phyloP scores from a whole-genome alignment of 2,888 invertebrate species.

The Apantesis nais region DNA sequence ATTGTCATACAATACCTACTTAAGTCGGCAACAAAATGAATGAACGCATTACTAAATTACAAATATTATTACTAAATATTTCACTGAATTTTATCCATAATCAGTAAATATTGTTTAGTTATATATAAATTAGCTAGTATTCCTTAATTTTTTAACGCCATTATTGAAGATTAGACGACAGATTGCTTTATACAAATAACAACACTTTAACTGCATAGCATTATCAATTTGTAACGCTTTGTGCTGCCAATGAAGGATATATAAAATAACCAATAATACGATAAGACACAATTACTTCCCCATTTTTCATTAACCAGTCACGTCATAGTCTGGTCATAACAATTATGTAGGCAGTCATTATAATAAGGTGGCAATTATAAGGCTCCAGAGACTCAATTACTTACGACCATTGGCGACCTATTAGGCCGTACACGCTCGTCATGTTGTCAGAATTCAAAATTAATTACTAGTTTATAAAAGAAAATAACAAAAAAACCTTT shows the following conservation, averaged over 20 bases:
- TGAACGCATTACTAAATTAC: not conserved
- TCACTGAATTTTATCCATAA: no score
- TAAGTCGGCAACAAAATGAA: not conserved
- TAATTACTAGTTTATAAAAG: conserved; percentile 3
- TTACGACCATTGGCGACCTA: conserved; percentile 60
- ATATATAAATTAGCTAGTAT: no score
- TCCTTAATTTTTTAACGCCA: not conserved
- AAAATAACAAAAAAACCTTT: not conserved
- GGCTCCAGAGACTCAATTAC: conserved; percentile 69
- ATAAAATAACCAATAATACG: conserved; percentile 18
- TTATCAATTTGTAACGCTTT: conserved; percentile 3
- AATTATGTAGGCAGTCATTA: conserved; percentile 64
- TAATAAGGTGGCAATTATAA: conserved; percentile 73
- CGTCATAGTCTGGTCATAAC: conserved; percentile 47
- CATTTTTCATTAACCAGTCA: conserved; percentile 41
- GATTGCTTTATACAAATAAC: not conserved
- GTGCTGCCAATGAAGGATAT: conserved; percentile 7
- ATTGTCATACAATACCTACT: not conserved
- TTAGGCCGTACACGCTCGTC: conserved; percentile 51
- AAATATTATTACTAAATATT: not conserved
- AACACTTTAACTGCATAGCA: not conserved
- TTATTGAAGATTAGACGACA: not conserved
- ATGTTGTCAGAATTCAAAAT: conserved; percentile 40
- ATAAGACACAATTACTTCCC: conserved; percentile 34
- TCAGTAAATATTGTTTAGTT: no score